Evolutionary conservation across 2,113 vertebrate species (phyloP).

Genomic region (Thunnus thynnus): DNA sequence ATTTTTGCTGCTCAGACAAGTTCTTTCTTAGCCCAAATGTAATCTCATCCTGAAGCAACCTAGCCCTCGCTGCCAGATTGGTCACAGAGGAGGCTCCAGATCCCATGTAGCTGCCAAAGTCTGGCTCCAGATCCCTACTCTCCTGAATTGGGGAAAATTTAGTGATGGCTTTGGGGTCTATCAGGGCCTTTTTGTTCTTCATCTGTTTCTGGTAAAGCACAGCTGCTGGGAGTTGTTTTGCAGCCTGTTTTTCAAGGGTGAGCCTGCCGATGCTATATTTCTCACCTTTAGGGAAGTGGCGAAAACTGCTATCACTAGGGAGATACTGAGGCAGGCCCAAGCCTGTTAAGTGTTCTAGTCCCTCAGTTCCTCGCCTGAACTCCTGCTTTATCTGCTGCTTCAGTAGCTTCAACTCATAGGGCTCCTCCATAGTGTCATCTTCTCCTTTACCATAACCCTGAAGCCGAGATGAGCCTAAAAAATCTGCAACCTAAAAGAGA

Average conservation of each 20-base stretch:
- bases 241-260: conserved; percentile 98
- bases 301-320: conserved; percentile 91
- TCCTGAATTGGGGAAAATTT: conserved; percentile 99
- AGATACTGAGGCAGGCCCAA: conserved; percentile 94
- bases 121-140: conserved; percentile 94
- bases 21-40: conserved; percentile 98
- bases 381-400: conserved; percentile 99
- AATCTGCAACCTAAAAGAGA: conserved; percentile 85
- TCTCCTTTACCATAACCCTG: conserved; percentile 95
- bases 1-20: conserved; percentile 97
- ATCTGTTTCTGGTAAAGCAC: conserved; percentile 97
- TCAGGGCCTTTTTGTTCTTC: conserved; percentile 95
- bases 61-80: conserved; percentile 92
- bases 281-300: conserved; percentile 96
- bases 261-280: conserved; percentile 98
- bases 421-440: conserved; percentile 98
- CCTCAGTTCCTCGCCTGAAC: conserved; percentile 94
- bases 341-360: conserved; percentile 92
- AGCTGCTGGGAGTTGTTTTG: conserved; percentile 96
- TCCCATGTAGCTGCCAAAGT: conserved; percentile 93
- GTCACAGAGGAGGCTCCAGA: conserved; percentile 92
- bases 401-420: conserved; percentile 96
- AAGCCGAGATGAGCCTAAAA: conserved; percentile 88
- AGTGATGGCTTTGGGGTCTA: conserved; percentile 93
- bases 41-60: conserved; percentile 96